phyloP scores from a whole-genome alignment of 2,888 invertebrate species.

The Trilocha varians region DNA sequence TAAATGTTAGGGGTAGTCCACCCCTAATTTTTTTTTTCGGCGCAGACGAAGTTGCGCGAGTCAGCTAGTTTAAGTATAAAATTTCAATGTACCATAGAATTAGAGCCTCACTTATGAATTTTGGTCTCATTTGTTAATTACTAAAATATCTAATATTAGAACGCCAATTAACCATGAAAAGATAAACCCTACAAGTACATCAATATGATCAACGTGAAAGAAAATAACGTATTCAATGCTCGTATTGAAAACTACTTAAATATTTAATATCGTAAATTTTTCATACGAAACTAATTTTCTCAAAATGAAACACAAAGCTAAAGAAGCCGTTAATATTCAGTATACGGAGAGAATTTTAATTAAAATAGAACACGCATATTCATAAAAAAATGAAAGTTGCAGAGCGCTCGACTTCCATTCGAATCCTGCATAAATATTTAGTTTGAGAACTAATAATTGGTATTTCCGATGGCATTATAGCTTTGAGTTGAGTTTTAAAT shows the following conservation, averaged over 20 bases:
- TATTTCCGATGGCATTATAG: constrained; percentile 5
- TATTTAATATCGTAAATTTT: constrained; percentile 7
- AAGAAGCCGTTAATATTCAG: constrained; percentile 29
- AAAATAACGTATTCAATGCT: neutral
- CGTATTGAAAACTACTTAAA: neutral
- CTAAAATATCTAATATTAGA: too few relatives aligned
- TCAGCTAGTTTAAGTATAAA: too few relatives aligned
- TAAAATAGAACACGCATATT: constrained; percentile 30
- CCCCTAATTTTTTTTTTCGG: too few relatives aligned
- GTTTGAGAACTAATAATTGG: constrained; percentile 5
- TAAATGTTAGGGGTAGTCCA: too few relatives aligned
- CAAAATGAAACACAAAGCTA: constrained; percentile 18
- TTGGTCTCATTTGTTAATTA: too few relatives aligned
- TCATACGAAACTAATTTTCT: constrained; percentile 6
- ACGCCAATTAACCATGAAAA: too few relatives aligned
- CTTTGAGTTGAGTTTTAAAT: constrained; percentile 4
- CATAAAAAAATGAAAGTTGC: constrained; percentile 28
- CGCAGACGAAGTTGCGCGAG: too few relatives aligned
- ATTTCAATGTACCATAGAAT: too few relatives aligned
- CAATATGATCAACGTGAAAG: neutral
- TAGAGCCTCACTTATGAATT: too few relatives aligned
- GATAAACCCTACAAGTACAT: neutral
- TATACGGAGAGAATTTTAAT: constrained; percentile 30
- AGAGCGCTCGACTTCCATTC: constrained; percentile 18
- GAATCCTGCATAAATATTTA: constrained; percentile 10